Conservation (phyloP, 2,888 invertebrate genomes). For the Pheosia tremula region DNA sequence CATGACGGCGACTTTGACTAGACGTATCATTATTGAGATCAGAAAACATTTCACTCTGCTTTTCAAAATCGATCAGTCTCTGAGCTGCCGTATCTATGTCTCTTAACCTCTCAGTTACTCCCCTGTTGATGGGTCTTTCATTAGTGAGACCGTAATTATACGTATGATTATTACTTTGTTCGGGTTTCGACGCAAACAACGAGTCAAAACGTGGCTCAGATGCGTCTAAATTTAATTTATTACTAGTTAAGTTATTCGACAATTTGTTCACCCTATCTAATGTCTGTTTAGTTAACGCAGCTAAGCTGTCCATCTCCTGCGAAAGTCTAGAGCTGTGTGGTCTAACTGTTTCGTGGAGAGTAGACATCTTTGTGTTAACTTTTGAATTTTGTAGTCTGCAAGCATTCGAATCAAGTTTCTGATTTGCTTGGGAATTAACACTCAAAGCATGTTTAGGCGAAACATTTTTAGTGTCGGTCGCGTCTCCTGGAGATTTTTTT, state of each 20-base stretch:
- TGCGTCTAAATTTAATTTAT: slow-evolving; percentile 73
- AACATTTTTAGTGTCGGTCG: slow-evolving; percentile 65
- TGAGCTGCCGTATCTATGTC: slow-evolving; percentile 82
- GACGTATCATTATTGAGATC: slow-evolving; percentile 81
- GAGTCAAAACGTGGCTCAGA: slow-evolving; percentile 68
- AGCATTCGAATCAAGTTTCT: slow-evolving; percentile 56
- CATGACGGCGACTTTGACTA: slow-evolving; percentile 81
- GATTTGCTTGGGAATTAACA: slow-evolving; percentile 53
- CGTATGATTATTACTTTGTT: slow-evolving; percentile 65
- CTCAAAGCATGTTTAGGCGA: slow-evolving; percentile 67
- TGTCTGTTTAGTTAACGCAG: slow-evolving; percentile 87
- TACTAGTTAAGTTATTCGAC: slow-evolving; percentile 82
- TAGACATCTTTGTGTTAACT: slow-evolving; percentile 69
- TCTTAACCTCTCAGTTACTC: slow-evolving; percentile 75
- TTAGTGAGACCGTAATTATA: slow-evolving; percentile 67
- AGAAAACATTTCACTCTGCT: slow-evolving; percentile 83
- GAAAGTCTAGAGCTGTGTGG: slow-evolving; percentile 77
- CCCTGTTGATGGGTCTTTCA: slow-evolving; percentile 65
- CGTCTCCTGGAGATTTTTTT: slow-evolving; percentile 74
- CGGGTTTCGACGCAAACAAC: slow-evolving; percentile 65
- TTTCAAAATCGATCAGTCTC: slow-evolving; percentile 83
- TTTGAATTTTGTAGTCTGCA: slow-evolving; percentile 57
- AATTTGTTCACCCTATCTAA: slow-evolving; percentile 88
- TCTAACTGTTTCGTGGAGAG: slow-evolving; percentile 75
- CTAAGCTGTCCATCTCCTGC: slow-evolving; percentile 86